A percentile compares a stretch with the other conserved stretches of the same genome.
Evolutionary conservation across 2,888 invertebrate species (phyloP).

Genomic region (Pharmacophagus antenor): DNA sequence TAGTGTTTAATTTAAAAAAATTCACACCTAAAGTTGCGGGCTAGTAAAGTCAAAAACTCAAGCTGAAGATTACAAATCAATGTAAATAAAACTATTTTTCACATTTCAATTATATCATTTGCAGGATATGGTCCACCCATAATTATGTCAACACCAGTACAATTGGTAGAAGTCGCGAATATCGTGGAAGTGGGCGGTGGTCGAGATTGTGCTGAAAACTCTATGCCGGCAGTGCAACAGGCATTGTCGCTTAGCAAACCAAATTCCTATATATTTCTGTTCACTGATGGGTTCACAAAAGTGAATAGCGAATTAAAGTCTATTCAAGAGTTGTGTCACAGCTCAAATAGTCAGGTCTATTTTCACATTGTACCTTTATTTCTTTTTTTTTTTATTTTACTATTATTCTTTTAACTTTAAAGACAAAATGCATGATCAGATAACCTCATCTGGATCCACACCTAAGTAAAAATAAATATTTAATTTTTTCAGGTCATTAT

Average conservation of each 20-base stretch:
- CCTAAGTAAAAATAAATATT: too few relatives aligned
- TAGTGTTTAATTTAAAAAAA: too few relatives aligned
- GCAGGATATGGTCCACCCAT: slow-evolving; percentile 38
- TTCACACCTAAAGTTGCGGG: too few relatives aligned
- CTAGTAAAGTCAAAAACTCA: too few relatives aligned
- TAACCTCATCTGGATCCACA: too few relatives aligned
- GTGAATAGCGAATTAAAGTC: slow-evolving; percentile 36
- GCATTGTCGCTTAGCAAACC: slow-evolving; percentile 48
- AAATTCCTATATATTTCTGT: slow-evolving; percentile 51
- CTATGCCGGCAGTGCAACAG: slow-evolving; percentile 52
- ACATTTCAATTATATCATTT: background rate
- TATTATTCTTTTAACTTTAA: background rate
- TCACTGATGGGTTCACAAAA: slow-evolving; percentile 59
- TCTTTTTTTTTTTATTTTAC: background rate
- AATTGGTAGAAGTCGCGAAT: slow-evolving; percentile 31
- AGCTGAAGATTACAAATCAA: too few relatives aligned
- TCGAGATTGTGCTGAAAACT: slow-evolving; percentile 53
- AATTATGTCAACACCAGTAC: slow-evolving; percentile 22
- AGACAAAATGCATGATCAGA: background rate
- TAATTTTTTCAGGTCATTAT: slow-evolving; percentile 41
- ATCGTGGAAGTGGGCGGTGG: slow-evolving; percentile 42
- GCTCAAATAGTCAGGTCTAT: slow-evolving; percentile 40
- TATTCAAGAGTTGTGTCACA: slow-evolving; percentile 39
- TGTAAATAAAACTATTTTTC: background rate
- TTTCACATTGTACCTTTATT: too few relatives aligned